phyloP scores from a whole-genome alignment of 2,888 invertebrate genomes.

The Hypomecis atomaria region DNA sequence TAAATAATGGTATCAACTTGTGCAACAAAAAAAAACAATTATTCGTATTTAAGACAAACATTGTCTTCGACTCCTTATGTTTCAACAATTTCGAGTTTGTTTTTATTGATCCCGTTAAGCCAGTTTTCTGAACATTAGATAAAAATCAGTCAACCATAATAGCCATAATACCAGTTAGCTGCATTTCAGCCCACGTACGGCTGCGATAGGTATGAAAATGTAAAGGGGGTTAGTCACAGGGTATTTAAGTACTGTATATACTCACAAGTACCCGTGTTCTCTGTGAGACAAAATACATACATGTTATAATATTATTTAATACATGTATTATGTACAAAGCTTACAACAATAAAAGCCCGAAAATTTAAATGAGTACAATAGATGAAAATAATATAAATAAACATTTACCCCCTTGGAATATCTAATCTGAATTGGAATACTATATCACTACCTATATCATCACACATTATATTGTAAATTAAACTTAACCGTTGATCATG shows the following conservation, averaged over 20 bases:
- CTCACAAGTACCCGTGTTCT: slow-evolving; percentile 82
- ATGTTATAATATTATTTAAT: slow-evolving; percentile 48
- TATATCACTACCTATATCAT: too few species aligned
- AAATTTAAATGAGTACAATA: background rate
- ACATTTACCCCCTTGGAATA: too few species aligned
- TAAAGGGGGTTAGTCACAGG: slow-evolving; percentile 51
- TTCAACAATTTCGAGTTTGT: too few species aligned
- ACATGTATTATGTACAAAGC: slow-evolving; percentile 29
- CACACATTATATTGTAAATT: too few species aligned
- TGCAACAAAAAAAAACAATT: too few species aligned
- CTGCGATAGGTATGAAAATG: slow-evolving; percentile 27
- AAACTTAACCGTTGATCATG: too few species aligned
- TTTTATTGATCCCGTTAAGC: too few species aligned
- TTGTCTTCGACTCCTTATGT: too few species aligned
- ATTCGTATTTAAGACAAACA: too few species aligned
- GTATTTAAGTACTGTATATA: slow-evolving; percentile 66
- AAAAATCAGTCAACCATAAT: background rate
- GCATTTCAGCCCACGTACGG: background rate
- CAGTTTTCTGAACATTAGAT: background rate
- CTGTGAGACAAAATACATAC: slow-evolving; percentile 77
- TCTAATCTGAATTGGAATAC: too few species aligned
- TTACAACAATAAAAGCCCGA: slow-evolving; percentile 17
- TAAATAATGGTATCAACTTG: too few species aligned
- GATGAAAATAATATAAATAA: too few species aligned
- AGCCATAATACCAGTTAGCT: background rate